Evolutionary conservation across 2,888 invertebrate genomes (phyloP), one percentile per base, ranked within the genome.

Genomic region (Margaritifera margaritifera): DNA sequence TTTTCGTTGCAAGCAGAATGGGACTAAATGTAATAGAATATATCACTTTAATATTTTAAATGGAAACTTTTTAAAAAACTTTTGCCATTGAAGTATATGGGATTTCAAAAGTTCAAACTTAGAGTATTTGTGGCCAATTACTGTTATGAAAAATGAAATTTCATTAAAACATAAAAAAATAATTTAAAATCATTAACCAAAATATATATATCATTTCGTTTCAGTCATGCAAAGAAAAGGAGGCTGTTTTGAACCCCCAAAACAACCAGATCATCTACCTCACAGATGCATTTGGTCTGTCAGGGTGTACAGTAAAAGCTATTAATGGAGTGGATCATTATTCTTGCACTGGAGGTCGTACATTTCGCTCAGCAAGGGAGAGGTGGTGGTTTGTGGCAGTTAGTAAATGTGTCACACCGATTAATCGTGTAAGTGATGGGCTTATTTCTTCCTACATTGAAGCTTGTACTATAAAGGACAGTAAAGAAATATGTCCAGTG

Each of bases 371-470:
- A 0, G 92, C 94, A 0, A 92, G 97, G 64, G 96, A 96, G 85
- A 90, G 97, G 50, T 98, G 97, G 97, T 98, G 98, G 97, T 98
- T 95, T 84, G 93, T 98, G 52, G 96, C 95, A 1, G 91, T 96
- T 53, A 94, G 95, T 75, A 95, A 95, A 85, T 96, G 96, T 86
- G 72, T 75, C 51, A 57, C 57, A 22, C 24, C 24, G n/a, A n/a
- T 57, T 18, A 57, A 57, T 20, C 20, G n/a, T 18, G 57, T 24
- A 57, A 57, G 57, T 25, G 24, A 42, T 42, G 15, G 42, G 42
- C 42, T 42, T 42, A 15, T 42, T 42, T 42, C 11, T 42, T 15
- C 11, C 15, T 42, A 42, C 42, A 42, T 11, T 42, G 11, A 42
- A 15, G 56, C 20, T 50, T 52, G 18, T 15, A 50, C 25, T 62